These are phyloP conservation scores for Drepanosiphum platanoidis DNA, from an alignment of 2,888 invertebrate species.

Conservation along the genomic window DNA sequence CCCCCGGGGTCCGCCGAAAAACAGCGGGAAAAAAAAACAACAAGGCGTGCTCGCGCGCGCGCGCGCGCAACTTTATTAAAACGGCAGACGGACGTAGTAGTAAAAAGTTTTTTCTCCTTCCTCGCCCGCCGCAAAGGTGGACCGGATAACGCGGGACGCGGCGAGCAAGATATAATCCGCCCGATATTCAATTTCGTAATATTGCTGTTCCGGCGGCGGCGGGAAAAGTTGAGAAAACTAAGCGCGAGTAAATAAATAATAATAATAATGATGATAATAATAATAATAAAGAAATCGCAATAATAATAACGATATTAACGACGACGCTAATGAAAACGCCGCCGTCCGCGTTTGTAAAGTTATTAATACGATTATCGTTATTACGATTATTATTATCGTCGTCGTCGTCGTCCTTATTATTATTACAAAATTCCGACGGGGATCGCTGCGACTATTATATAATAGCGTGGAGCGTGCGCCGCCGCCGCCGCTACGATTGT, in stretches of 20 bases:
- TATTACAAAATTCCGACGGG: too few relatives aligned
- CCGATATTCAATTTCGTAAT: neutral
- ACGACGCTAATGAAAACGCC: too few relatives aligned
- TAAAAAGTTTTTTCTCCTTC: neutral
- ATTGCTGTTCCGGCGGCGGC: neutral
- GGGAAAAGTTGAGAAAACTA: neutral
- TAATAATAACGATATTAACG: too few relatives aligned
- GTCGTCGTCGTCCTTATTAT: too few relatives aligned
- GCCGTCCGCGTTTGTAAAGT: too few relatives aligned
- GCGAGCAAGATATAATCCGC: neutral
- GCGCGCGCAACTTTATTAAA: slow-evolving; percentile 31
- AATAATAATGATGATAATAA: neutral
- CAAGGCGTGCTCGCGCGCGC: neutral
- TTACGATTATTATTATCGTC: too few relatives aligned
- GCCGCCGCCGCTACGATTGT: too few relatives aligned
- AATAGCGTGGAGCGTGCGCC: too few relatives aligned
- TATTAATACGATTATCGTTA: too few relatives aligned
- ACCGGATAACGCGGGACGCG: neutral
- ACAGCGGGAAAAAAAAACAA: too few relatives aligned
- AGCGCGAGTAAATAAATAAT: neutral
- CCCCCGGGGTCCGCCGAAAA: neutral
- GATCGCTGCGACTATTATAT: too few relatives aligned
- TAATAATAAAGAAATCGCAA: too few relatives aligned
- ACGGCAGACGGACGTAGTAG: slow-evolving; percentile 10
- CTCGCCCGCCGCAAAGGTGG: neutral